Evolutionary conservation across 2,888 invertebrate genomes (phyloP).

Genomic region (Dryocosmus kuriphilus): DNA sequence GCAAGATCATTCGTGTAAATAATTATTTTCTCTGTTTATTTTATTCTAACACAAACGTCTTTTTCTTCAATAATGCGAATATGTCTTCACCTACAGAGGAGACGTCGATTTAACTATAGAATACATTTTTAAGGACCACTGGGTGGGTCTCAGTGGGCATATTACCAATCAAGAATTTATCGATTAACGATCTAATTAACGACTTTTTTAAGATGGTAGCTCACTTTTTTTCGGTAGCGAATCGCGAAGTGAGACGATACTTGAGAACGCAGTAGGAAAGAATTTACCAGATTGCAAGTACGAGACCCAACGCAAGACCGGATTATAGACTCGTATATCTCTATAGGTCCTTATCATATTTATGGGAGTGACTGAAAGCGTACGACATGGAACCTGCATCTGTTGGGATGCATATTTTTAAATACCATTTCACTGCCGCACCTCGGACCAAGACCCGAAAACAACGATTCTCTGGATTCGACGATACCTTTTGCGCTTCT

Average conservation of each 20-base stretch:
- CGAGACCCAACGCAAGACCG: neutral
- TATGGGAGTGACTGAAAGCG: conserved; percentile 69
- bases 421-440: conserved; percentile 60
- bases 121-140: neutral
- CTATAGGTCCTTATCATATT: conserved; percentile 72
- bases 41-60: neutral
- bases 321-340: conserved; percentile 69
- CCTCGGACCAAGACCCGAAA: neutral
- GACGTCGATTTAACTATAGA: neutral
- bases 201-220: conserved; percentile 54
- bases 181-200: conserved; percentile 61
- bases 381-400: conserved; percentile 73
- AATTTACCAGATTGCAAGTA: neutral
- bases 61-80: neutral
- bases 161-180: neutral
- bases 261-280: conserved; percentile 8
- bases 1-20: too few relatives aligned
- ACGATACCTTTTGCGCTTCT: neutral
- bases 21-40: too few relatives aligned
- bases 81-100: neutral
- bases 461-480: neutral
- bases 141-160: neutral
- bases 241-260: conserved; percentile 28
- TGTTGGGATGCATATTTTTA: conserved; percentile 73
- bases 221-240: conserved; percentile 24